These are phyloP conservation scores for Ceratina calcarata DNA, from an alignment of 1,140 invertebrate genomes.

Conservation along the genomic window DNA sequence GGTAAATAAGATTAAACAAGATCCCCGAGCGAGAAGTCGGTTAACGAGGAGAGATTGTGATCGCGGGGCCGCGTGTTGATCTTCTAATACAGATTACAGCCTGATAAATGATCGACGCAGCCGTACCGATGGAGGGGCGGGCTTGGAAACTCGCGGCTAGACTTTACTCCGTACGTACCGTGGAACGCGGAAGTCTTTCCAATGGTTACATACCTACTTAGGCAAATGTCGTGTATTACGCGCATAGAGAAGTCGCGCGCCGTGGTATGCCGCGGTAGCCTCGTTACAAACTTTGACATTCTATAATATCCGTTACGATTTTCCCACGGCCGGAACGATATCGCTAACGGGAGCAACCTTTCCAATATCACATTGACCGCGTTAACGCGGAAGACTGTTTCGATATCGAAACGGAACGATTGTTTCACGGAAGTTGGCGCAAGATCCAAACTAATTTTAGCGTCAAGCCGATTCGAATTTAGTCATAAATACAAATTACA, in stretches of 20 bases:
- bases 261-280: neutral
- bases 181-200: constrained; percentile 51
- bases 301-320: constrained; percentile 26
- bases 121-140: neutral
- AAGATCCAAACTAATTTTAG: no score
- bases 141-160: constrained; percentile 38
- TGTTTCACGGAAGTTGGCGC: no score
- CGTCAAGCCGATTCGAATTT: neutral
- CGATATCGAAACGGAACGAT: no score
- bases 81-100: constrained; percentile 10
- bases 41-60: constrained; percentile 1
- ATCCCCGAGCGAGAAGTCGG: neutral
- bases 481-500: neutral
- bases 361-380: neutral
- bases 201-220: constrained; percentile 26
- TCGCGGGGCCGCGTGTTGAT: constrained; percentile 4
- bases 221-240: constrained; percentile 40
- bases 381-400: no score
- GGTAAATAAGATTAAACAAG: neutral
- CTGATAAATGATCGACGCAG: constrained; percentile 30
- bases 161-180: constrained; percentile 23
- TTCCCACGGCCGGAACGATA: constrained; percentile 41
- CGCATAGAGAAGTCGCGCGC: constrained; percentile 23
- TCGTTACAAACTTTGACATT: constrained; percentile 55
- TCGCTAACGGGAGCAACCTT: constrained; percentile 40